A percentile compares a stretch with the other conserved stretches of the same genome.
Conservation (phyloP, 2,888 invertebrate genomes). For the Lasius platythorax region DNA sequence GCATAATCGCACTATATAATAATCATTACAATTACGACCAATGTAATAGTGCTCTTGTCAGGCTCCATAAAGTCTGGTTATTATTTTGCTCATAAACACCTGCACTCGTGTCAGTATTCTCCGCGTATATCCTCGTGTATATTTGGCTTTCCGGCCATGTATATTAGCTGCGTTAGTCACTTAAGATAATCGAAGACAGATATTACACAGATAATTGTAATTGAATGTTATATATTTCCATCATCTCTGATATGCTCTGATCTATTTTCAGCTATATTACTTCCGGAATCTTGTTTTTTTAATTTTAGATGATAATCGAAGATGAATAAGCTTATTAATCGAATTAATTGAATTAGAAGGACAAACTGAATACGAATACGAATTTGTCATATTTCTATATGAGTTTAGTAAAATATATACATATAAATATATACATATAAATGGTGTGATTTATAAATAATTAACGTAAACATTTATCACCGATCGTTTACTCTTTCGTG, state of each 20-base stretch:
- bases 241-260: background rate
- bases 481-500: background rate
- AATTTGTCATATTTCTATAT: background rate
- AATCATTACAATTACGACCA: slow-evolving; percentile 80
- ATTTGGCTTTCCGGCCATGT: slow-evolving; percentile 31
- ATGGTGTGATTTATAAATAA: slow-evolving; percentile 18
- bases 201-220: background rate
- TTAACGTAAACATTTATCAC: slow-evolving; percentile 5
- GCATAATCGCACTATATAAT: slow-evolving; percentile 75
- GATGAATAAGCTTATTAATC: slow-evolving; percentile 11
- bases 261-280: background rate
- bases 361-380: background rate
- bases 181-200: slow-evolving; percentile 26
- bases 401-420: background rate
- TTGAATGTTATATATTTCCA: background rate
- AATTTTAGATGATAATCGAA: slow-evolving; percentile 20
- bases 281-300: background rate
- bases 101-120: slow-evolving; percentile 52
- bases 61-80: slow-evolving; percentile 79
- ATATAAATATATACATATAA: background rate
- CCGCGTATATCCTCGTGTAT: background rate
- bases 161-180: slow-evolving; percentile 13
- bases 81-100: slow-evolving; percentile 82
- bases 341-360: background rate
- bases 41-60: slow-evolving; percentile 78